Evolutionary conservation across 2,113 vertebrate genomes (phyloP).

Genomic region (Pteronura brasiliensis): DNA sequence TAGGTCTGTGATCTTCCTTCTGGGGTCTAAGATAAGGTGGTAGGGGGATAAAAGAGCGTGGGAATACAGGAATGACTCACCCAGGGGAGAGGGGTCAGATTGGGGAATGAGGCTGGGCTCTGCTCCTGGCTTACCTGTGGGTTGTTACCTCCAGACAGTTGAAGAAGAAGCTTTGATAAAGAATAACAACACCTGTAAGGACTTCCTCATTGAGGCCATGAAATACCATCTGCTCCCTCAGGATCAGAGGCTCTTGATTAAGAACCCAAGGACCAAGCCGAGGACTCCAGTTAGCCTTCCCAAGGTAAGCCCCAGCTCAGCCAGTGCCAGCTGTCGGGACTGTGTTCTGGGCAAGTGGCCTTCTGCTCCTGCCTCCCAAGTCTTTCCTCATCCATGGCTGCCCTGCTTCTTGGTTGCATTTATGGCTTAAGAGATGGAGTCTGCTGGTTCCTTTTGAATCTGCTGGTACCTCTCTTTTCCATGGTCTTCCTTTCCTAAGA

Average conservation of each 20-base stretch:
- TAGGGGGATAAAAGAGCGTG: not conserved
- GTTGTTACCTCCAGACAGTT: constrained; percentile 88
- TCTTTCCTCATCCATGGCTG: not conserved
- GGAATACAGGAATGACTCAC: not conserved
- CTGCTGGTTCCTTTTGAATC: not conserved
- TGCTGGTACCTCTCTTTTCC: not conserved
- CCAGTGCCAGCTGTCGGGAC: not conserved
- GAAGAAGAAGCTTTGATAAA: constrained; percentile 98
- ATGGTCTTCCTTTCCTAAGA: not conserved
- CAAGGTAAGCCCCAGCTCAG: constrained; percentile 83
- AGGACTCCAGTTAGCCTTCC: constrained; percentile 95
- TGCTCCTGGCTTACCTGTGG: constrained; percentile 32
- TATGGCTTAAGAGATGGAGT: not conserved
- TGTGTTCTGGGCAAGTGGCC: not conserved
- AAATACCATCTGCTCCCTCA: constrained; percentile 97
- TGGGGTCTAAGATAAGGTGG: not conserved
- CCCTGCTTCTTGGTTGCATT: not conserved
- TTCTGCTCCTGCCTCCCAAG: not conserved
- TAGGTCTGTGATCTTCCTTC: not conserved
- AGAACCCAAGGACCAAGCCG: constrained; percentile 94
- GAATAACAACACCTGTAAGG: constrained; percentile 98
- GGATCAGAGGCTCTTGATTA: constrained; percentile 96
- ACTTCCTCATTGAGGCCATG: constrained; percentile 98
- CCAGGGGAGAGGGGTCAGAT: not conserved
- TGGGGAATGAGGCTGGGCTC: not conserved